Percentiles rank a stretch among this genome's conserved stretches.
phyloP scores from a whole-genome alignment of 2,113 vertebrate genomes.

The Tenebrosternarchus preto region DNA sequence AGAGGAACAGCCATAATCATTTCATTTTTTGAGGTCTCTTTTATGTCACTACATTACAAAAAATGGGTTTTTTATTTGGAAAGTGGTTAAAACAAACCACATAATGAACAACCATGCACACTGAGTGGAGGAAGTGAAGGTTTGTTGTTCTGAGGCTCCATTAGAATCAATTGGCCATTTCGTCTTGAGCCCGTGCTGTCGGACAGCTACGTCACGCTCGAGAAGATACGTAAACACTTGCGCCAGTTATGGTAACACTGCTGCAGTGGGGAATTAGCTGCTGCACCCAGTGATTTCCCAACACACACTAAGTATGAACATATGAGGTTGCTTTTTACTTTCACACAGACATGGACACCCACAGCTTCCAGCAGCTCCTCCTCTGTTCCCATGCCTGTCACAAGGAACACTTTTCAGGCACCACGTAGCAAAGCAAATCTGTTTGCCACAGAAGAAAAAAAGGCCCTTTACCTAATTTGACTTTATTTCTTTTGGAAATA shows the following conservation, averaged over 20 bases:
- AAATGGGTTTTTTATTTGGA: background rate
- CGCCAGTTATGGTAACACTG: conserved; percentile 38
- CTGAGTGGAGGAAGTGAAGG: background rate
- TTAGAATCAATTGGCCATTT: conserved; percentile 17
- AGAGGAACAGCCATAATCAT: background rate
- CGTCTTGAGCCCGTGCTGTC: conserved; percentile 43
- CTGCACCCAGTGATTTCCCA: conserved; percentile 61
- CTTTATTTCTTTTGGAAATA: conserved; percentile 71
- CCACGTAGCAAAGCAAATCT: conserved; percentile 65
- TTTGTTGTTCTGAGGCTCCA: conserved; percentile 37
- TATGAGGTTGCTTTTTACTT: conserved; percentile 56
- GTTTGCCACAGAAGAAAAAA: conserved; percentile 71
- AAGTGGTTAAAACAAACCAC: conserved; percentile 33
- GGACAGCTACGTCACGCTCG: conserved; percentile 50
- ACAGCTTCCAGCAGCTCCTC: too few relatives aligned
- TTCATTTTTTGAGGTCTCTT: conserved; percentile 3
- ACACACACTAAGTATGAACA: conserved; percentile 59
- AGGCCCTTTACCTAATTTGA: conserved; percentile 62
- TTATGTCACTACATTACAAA: conserved; percentile 8
- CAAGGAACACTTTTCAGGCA: conserved; percentile 50
- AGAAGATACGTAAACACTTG: conserved; percentile 57
- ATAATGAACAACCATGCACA: background rate
- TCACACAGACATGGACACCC: background rate
- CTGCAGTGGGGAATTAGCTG: conserved; percentile 52
- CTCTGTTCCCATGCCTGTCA: too few relatives aligned